Base-by-base conservation (phyloP, 2,888 invertebrate genomes). In the Erebia epiphron region DNA sequence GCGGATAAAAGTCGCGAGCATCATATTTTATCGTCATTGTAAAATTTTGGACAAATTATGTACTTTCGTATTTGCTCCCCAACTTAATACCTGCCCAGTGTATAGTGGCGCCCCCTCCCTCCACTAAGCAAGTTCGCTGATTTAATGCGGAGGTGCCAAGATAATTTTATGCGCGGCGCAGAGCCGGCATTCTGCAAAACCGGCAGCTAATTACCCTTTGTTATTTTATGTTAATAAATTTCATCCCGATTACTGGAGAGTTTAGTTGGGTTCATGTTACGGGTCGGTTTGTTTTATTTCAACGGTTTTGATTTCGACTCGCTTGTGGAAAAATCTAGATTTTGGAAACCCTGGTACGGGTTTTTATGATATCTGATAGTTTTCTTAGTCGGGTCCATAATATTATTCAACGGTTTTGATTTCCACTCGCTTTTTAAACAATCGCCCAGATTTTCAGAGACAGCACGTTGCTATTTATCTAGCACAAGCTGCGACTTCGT, bases 151-250 rank as follows among this genome's bases (percentile, higher is more conserved):
- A 70, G 75, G 71, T 71, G 66, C 67, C 69, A 70, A 72, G 73
- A 78, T 87, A 87, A 86, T 84, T 79, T 80, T 85, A 89, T 86
- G 88, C 87, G 79, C 78, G 79, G 79, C 75, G 76, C 76, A 75
- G 75, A 75, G 73, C 77, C 76, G 78, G 79, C 78, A 79, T 75
- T 77, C 77, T 69, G 75, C 75, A 71, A 76, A 78, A 79, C 78
- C 81, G 78, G 80, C 76, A 80, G 81, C 85, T 91, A 90, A 92
- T 93, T 92, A 92, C 84, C 83, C 84, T 87, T 86, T 92, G 92
- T 92, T 92, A 90, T 91, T 92, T 86, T 92, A 92, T 92, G 92
- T 86, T 91, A 92, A 92, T 92, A 87, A 86, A 88, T 84, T 87
- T 85, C 83, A 80, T 81, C 83, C 79, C 81, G 86, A 85, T 85